Conservation (phyloP, 2,113 vertebrate species). For the Amphiprion percula region DNA sequence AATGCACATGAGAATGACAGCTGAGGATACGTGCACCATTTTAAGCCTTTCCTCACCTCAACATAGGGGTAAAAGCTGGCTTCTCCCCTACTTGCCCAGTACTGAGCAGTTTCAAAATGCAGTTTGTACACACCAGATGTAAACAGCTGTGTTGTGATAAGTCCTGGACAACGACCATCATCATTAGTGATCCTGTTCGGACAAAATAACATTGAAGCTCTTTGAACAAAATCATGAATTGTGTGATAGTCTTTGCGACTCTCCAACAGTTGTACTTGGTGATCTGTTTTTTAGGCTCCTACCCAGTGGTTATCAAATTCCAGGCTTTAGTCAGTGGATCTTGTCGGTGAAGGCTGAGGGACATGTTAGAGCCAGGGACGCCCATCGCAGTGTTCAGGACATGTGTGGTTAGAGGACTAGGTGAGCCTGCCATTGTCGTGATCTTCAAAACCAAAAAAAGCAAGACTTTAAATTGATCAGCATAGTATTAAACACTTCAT, state of each 20-base stretch:
- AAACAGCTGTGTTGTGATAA: slow-evolving; percentile 81
- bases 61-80: slow-evolving; percentile 91
- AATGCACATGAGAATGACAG: background rate
- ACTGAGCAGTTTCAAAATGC: slow-evolving; percentile 89
- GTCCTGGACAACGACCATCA: slow-evolving; percentile 87
- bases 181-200: slow-evolving; percentile 84
- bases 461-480: background rate
- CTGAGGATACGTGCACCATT: background rate
- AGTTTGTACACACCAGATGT: slow-evolving; percentile 89
- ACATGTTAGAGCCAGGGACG: slow-evolving; percentile 79
- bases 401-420: slow-evolving; percentile 83
- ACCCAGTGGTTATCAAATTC: slow-evolving; percentile 79
- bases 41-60: slow-evolving; percentile 84
- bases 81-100: slow-evolving; percentile 88
- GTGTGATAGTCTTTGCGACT: background rate
- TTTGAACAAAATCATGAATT: too few relatives aligned
- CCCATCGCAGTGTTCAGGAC: slow-evolving; percentile 83
- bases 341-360: slow-evolving; percentile 74
- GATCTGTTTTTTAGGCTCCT: slow-evolving; percentile 30
- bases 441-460: slow-evolving; percentile 48
- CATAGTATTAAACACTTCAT: background rate
- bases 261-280: background rate
- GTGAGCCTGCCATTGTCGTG: slow-evolving; percentile 68
- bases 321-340: slow-evolving; percentile 69
- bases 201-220: slow-evolving; percentile 2